Conservation (phyloP, 2,888 invertebrate genomes). For the Hesperia comma region DNA sequence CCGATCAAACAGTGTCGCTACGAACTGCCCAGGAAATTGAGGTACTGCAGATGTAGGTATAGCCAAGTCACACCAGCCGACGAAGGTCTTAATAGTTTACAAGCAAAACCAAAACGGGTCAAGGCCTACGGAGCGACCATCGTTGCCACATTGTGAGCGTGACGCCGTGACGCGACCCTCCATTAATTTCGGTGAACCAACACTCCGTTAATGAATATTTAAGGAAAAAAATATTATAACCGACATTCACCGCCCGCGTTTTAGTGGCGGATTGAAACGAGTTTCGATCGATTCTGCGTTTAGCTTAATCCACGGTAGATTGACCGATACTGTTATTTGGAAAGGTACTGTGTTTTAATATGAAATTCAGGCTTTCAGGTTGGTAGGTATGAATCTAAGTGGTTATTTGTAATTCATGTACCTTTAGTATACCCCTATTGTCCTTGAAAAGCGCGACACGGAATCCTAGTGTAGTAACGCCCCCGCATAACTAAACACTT, state of each 20-base stretch:
- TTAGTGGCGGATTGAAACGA: not conserved
- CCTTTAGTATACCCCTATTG: no score
- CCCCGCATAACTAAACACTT: no score
- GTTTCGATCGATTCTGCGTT: not conserved
- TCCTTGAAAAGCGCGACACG: no score
- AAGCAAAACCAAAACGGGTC: constrained; percentile 44
- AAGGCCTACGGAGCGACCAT: constrained; percentile 45
- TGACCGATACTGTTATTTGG: no score
- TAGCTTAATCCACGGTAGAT: not conserved
- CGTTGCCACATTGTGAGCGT: constrained; percentile 49
- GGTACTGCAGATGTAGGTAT: no score
- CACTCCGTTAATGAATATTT: constrained; percentile 53
- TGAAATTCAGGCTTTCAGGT: no score
- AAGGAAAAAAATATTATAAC: constrained; percentile 43
- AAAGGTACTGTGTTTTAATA: no score
- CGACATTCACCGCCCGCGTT: constrained; percentile 8
- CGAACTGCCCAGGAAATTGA: no score
- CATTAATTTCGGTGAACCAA: constrained; percentile 55
- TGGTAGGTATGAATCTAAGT: no score
- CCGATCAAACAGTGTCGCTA: no score
- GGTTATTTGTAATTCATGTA: no score
- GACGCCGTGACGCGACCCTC: constrained; percentile 47
- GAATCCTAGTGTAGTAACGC: no score
- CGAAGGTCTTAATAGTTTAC: constrained; percentile 12
- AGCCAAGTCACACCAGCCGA: not conserved